Percentiles rank a stretch among this genome's conserved stretches.
phyloP scores from a whole-genome alignment of 2,113 vertebrate species.

The Clarias batrachus region DNA sequence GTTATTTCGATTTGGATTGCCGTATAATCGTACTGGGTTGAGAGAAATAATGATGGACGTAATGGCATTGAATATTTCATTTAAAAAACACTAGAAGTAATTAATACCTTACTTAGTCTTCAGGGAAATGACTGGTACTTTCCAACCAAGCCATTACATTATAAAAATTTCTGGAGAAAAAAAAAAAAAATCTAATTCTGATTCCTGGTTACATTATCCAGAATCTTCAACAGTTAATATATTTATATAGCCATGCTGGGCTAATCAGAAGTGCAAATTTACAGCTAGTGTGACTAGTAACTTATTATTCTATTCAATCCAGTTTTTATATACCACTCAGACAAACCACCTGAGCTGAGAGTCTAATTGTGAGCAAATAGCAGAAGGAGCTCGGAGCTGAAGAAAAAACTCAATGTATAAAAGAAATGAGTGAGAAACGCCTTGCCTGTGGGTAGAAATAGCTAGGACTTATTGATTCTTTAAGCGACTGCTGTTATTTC shows the following conservation, averaged over 20 bases:
- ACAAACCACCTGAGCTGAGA: not conserved
- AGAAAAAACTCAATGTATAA: not conserved
- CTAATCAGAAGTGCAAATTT: not conserved
- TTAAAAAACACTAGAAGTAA: not conserved
- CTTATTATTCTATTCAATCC: not conserved
- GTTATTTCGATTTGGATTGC: no score
- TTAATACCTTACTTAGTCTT: not conserved
- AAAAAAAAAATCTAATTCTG: not conserved
- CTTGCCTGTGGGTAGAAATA: conserved; percentile 22
- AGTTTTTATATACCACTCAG: not conserved
- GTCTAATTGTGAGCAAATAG: not conserved
- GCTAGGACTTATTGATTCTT: conserved; percentile 24
- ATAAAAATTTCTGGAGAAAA: not conserved
- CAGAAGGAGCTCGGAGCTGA: not conserved
- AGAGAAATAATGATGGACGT: no score
- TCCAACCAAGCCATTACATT: not conserved
- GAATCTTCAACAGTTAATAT: not conserved
- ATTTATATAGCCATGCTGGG: not conserved
- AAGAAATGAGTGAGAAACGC: not conserved
- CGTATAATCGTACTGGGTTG: no score
- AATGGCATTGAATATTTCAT: not conserved
- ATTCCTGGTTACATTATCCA: not conserved
- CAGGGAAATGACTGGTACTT: not conserved
- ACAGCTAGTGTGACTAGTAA: not conserved
- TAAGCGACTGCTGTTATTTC: conserved; percentile 5